Evolutionary conservation across 2,888 invertebrate genomes (phyloP).

Genomic region (Leptinotarsa tumamoca): DNA sequence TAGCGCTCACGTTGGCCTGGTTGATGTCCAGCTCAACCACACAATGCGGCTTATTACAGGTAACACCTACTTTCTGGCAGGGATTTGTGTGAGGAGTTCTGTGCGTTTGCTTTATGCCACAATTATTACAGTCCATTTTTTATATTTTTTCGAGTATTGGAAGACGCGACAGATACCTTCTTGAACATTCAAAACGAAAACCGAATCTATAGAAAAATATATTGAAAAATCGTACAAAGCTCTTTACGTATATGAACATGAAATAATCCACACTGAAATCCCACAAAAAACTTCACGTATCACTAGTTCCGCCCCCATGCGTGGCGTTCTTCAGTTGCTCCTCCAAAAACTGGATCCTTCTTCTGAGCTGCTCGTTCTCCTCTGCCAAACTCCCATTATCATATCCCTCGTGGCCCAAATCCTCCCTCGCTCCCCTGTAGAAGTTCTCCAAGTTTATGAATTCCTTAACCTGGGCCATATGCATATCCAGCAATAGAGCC

Average conservation of each 20-base stretch:
- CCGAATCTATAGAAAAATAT: constrained; percentile 6
- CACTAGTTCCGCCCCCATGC: neutral
- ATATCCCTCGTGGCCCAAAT: constrained; percentile 62
- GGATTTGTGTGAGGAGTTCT: no score
- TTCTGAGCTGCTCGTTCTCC: constrained; percentile 68
- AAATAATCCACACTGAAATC: neutral
- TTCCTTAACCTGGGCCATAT: constrained; percentile 60
- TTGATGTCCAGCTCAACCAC: no score
- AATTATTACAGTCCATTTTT: no score
- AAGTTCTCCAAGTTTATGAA: constrained; percentile 59
- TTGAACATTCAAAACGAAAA: neutral
- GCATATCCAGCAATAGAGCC: constrained; percentile 57
- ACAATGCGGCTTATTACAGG: no score
- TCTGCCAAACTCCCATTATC: constrained; percentile 63
- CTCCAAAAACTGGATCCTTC: constrained; percentile 68
- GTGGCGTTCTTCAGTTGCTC: constrained; percentile 39
- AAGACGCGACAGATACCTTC: neutral
- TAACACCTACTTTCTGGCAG: no score
- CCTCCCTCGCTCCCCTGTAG: constrained; percentile 51
- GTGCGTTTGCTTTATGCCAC: no score
- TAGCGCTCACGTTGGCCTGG: no score
- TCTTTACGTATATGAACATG: constrained; percentile 1
- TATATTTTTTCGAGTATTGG: no score
- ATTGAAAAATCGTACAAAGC: constrained; percentile 19
- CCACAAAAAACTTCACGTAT: neutral